These are phyloP conservation scores for Centropus unirufus DNA, from an alignment of 2,113 vertebrate species.

Conservation along the genomic window DNA sequence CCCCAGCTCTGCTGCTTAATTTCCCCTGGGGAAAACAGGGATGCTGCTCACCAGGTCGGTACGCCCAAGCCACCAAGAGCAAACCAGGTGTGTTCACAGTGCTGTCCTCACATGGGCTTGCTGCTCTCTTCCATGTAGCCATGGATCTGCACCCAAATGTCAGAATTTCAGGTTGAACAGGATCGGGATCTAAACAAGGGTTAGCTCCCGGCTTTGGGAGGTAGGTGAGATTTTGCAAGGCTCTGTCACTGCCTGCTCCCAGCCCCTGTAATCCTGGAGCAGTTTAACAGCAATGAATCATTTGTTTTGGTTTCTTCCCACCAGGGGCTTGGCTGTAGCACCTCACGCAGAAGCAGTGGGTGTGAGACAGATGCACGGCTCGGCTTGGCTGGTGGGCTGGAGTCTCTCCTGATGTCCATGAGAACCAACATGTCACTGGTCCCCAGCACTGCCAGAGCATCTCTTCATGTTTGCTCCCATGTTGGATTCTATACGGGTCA, in stretches of 20 bases:
- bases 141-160: rapidly evolving
- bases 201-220: background rate
- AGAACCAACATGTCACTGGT: background rate
- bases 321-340: background rate
- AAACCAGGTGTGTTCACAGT: rapidly evolving
- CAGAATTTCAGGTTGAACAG: conserved; percentile 14
- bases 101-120: background rate
- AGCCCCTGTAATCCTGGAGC: background rate
- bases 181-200: background rate
- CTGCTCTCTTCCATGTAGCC: background rate
- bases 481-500: background rate
- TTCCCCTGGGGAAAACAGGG: background rate
- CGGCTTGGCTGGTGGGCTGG: background rate
- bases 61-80: rapidly evolving
- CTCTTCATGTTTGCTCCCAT: background rate
- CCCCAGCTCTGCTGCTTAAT: background rate
- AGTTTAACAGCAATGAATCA: conserved; percentile 43
- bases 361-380: background rate
- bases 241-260: background rate
- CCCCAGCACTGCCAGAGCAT: rapidly evolving
- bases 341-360: background rate
- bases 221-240: conserved; percentile 29
- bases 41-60: background rate
- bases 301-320: conserved; percentile 50
- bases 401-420: background rate